phyloP scores from a whole-genome alignment of 2,113 vertebrate species.

The Catagonus wagneri region DNA sequence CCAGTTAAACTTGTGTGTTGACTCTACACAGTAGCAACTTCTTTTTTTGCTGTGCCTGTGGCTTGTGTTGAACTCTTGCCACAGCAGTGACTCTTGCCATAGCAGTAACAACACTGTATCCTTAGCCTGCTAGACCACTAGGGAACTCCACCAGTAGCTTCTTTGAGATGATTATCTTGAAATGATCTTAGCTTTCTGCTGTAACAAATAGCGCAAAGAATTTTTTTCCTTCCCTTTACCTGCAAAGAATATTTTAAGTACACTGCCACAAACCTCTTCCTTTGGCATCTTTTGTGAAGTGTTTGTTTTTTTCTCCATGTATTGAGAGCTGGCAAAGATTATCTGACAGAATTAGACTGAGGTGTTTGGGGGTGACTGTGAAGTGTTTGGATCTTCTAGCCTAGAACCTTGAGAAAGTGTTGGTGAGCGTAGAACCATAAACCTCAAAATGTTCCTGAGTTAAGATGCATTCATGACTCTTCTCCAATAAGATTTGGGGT shows the following conservation, averaged over 20 bases:
- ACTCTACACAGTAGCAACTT: neutral
- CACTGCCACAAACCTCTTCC: neutral
- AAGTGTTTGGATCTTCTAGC: neutral
- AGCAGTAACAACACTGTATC: too few species aligned
- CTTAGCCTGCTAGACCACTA: too few species aligned
- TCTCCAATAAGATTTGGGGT: neutral
- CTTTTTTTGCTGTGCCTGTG: too few species aligned
- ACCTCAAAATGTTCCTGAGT: neutral
- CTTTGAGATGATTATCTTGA: conserved; percentile 38
- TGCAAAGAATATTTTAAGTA: neutral
- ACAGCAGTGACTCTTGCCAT: too few species aligned
- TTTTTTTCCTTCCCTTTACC: too few species aligned
- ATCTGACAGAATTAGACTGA: conserved; percentile 30
- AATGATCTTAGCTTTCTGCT: conserved; percentile 11
- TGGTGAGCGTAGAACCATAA: neutral
- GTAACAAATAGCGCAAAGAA: neutral
- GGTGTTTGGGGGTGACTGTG: neutral
- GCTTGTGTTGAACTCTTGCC: too few species aligned
- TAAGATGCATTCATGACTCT: neutral
- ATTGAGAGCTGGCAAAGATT: neutral
- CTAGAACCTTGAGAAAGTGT: neutral
- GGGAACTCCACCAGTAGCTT: neutral
- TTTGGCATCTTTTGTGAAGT: conserved; percentile 38
- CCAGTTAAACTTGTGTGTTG: conserved; percentile 39
- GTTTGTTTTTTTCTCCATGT: conserved; percentile 29